A percentile compares a stretch with the other conserved stretches of the same genome.
These are phyloP conservation scores for Fragum whitleyi DNA, from an alignment of 2,888 invertebrate genomes.

Conservation along the genomic window DNA sequence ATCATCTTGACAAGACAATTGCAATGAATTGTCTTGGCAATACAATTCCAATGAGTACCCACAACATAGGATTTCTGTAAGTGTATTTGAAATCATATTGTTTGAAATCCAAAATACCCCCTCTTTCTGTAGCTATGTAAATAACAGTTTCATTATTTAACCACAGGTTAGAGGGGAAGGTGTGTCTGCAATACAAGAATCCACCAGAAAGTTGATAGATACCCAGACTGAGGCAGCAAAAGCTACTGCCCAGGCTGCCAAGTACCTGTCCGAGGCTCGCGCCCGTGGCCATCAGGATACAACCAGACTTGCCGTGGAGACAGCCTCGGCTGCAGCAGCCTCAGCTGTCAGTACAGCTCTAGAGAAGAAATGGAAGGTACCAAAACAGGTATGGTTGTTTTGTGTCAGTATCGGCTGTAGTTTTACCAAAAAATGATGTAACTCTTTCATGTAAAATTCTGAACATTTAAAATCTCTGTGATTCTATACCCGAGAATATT, in stretches of 20 bases:
- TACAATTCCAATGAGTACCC: too few relatives aligned
- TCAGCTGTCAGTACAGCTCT: slow-evolving; percentile 47
- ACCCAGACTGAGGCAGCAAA: slow-evolving; percentile 75
- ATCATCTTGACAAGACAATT: too few relatives aligned
- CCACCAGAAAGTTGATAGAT: slow-evolving; percentile 65
- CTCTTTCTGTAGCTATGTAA: too few relatives aligned
- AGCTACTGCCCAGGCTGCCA: slow-evolving; percentile 78
- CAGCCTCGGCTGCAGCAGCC: slow-evolving; percentile 52
- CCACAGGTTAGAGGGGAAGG: slow-evolving; percentile 64
- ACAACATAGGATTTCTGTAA: too few relatives aligned
- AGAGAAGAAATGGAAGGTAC: slow-evolving; percentile 46
- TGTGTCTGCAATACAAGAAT: slow-evolving; percentile 64
- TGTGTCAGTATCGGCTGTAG: neutral
- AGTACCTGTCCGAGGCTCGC: slow-evolving; percentile 68
- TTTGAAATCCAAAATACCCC: too few relatives aligned
- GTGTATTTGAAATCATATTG: too few relatives aligned
- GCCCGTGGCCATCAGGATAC: slow-evolving; percentile 55
- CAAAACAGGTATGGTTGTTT: slow-evolving; percentile 31
- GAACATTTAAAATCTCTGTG: too few relatives aligned
- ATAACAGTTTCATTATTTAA: too few relatives aligned
- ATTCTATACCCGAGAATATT: too few relatives aligned
- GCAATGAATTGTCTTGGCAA: too few relatives aligned
- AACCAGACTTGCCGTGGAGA: slow-evolving; percentile 52
- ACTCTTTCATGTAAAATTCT: too few relatives aligned
- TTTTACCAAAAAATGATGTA: neutral